Evolutionary conservation across 2,888 invertebrate genomes (phyloP).

Genomic region (Sinohyriopsis cumingii): DNA sequence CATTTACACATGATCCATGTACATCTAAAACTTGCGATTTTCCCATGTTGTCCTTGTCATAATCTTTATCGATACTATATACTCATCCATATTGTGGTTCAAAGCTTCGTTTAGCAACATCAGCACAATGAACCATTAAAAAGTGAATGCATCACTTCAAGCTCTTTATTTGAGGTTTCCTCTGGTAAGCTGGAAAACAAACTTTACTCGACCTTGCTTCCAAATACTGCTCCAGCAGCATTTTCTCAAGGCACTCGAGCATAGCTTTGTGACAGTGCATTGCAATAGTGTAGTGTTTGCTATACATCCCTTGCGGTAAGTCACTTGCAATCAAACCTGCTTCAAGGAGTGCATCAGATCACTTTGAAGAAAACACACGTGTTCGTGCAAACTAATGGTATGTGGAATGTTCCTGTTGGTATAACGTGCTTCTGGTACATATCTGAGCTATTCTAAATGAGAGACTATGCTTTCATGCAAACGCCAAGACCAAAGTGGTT

Average conservation of each 20-base stretch:
- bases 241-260: slow-evolving; percentile 16
- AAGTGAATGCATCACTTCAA: no score
- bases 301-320: slow-evolving; percentile 24
- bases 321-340: slow-evolving; percentile 21
- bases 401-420: slow-evolving; percentile 32
- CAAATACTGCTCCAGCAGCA: neutral
- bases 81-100: no score
- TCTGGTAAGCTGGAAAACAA: no score
- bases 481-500: slow-evolving; percentile 34
- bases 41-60: no score
- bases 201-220: no score
- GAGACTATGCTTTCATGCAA: slow-evolving; percentile 32
- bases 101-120: no score
- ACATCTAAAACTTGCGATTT: slow-evolving; percentile 7
- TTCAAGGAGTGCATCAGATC: slow-evolving; percentile 23
- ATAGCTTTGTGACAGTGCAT: slow-evolving; percentile 28
- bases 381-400: no score
- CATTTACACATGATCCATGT: slow-evolving; percentile 6
- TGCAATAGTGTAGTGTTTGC: slow-evolving; percentile 23
- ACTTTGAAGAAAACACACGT: neutral
- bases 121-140: no score
- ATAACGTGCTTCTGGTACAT: slow-evolving; percentile 24
- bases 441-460: slow-evolving; percentile 21
- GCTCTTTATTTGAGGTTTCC: no score
- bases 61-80: no score